These are phyloP conservation scores for Chaetura pelagica DNA, from an alignment of 2,113 vertebrate species.

Conservation along the genomic window DNA sequence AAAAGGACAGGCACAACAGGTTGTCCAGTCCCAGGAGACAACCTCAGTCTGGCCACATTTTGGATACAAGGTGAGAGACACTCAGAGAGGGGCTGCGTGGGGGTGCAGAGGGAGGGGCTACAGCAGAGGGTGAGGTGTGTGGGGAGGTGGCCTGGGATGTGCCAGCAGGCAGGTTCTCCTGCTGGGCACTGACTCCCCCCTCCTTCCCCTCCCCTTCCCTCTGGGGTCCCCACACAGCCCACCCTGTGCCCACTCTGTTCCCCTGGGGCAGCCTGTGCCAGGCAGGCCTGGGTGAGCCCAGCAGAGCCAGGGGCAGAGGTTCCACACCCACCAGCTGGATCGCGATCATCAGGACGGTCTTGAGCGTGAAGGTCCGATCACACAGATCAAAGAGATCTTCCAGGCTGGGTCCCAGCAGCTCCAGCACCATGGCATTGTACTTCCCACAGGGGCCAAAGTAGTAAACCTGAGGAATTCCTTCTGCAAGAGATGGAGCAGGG, in stretches of 20 bases:
- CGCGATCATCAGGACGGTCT: constrained; percentile 98
- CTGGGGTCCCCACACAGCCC: neutral
- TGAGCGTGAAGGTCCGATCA: constrained; percentile 96
- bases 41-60: neutral
- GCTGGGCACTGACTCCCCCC: accelerated
- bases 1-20: accelerated
- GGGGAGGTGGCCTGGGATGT: neutral
- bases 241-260: too few relatives aligned
- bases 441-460: constrained; percentile 98
- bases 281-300: accelerated
- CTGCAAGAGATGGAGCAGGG: constrained; percentile 66
- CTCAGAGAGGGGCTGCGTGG: neutral
- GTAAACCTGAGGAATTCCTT: constrained; percentile 99
- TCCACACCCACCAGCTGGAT: constrained; percentile 90
- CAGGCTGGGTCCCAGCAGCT: constrained; percentile 95
- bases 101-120: neutral
- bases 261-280: accelerated
- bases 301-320: neutral
- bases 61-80: accelerated
- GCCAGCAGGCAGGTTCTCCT: neutral
- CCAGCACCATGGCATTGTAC: constrained; percentile 99
- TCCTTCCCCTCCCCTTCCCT: neutral
- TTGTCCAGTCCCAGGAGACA: neutral
- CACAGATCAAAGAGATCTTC: constrained; percentile 98
- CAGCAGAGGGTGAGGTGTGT: neutral